Conservation (phyloP, 2,888 invertebrate species). For the Caenorhabditis zanzibari region DNA sequence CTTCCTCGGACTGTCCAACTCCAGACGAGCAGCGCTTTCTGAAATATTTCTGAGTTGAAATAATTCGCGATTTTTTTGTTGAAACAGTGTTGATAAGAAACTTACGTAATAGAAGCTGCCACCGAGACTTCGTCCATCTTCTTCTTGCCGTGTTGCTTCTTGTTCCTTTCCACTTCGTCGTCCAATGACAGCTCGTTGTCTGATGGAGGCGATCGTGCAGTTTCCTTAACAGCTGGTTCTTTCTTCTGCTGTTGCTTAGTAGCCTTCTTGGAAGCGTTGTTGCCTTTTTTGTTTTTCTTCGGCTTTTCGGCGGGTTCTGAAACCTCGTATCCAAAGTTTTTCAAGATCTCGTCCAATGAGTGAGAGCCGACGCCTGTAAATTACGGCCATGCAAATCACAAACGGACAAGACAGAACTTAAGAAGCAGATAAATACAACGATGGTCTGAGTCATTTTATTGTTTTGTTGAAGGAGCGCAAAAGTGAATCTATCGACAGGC, state of each 20-base stretch:
- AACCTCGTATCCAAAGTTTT: conserved; percentile 27
- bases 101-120: conserved; percentile 57
- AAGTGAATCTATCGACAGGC: no score
- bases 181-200: conserved; percentile 15
- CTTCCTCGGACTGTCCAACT: conserved; percentile 57
- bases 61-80: no score
- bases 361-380: conserved; percentile 8
- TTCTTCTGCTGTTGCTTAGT: conserved; percentile 28
- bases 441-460: neutral
- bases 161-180: conserved; percentile 6
- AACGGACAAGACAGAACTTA: conserved; percentile 13
- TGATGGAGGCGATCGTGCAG: conserved; percentile 1
- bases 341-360: conserved; percentile 1
- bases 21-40: conserved; percentile 61
- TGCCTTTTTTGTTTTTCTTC: conserved; percentile 23
- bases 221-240: neutral
- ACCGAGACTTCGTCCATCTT: conserved; percentile 52
- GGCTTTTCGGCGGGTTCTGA: conserved; percentile 7
- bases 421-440: neutral
- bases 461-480: neutral
- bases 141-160: conserved; percentile 26
- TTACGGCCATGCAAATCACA: conserved; percentile 38
- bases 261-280: conserved; percentile 18
- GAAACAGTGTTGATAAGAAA: neutral
- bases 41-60: no score